Evolutionary conservation across 2,888 invertebrate species (phyloP).

Genomic region (Patella depressa): DNA sequence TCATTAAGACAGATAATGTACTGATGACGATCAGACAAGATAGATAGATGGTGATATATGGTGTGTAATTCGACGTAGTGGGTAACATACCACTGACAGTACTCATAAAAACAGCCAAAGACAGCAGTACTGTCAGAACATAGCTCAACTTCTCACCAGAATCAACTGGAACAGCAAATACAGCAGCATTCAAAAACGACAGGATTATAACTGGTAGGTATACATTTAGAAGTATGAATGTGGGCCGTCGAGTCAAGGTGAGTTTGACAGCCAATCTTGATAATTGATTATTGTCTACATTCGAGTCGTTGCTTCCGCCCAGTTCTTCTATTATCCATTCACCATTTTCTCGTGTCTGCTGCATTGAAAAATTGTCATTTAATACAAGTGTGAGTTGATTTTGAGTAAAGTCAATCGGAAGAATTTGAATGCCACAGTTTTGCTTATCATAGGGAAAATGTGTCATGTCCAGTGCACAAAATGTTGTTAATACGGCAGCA

Average conservation of each 20-base stretch:
- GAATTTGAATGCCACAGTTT: not conserved
- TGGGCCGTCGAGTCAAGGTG: not conserved
- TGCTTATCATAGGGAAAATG: not conserved
- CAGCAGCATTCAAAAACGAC: not conserved
- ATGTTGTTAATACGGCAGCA: not conserved
- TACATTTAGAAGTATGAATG: not conserved
- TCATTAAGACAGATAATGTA: not conserved
- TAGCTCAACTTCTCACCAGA: conserved; percentile 4
- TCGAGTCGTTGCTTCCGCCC: not conserved
- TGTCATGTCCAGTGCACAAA: not conserved
- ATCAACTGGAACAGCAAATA: not conserved
- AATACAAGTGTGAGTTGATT: not conserved
- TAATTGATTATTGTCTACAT: not conserved
- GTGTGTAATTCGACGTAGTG: not conserved
- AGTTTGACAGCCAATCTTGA: not conserved
- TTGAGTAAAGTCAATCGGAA: not conserved
- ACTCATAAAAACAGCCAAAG: not conserved
- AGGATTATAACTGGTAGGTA: not conserved
- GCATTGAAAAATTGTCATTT: not conserved
- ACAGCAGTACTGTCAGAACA: not conserved
- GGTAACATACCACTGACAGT: not conserved
- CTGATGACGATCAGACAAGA: not conserved
- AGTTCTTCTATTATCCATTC: not conserved
- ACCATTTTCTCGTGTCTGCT: not conserved
- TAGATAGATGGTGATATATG: not conserved